Evolutionary conservation across 2,888 invertebrate genomes (phyloP).

Genomic region (Norana najaformis): DNA sequence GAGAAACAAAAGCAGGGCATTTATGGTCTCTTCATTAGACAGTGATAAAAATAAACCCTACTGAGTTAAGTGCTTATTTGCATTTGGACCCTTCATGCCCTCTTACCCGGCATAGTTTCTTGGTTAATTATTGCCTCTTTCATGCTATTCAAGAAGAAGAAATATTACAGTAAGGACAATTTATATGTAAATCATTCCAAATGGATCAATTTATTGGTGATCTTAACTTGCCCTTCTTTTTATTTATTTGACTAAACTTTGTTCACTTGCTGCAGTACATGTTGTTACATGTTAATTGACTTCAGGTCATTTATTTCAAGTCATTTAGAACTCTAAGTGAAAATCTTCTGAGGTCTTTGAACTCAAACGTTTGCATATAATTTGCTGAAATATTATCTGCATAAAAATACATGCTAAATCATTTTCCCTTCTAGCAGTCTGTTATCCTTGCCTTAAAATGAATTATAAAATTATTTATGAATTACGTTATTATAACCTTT

Average conservation of each 20-base stretch:
- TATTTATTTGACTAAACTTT: background rate
- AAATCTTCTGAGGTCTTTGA: no score
- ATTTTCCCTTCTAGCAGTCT: background rate
- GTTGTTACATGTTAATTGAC: no score
- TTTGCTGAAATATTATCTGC: background rate
- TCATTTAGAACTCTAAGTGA: background rate
- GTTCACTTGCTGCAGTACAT: background rate
- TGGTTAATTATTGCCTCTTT: background rate
- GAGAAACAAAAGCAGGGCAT: background rate
- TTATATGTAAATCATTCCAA: background rate
- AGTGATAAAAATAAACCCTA: background rate
- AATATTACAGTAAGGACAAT: background rate
- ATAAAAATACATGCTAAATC: background rate
- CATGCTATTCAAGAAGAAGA: background rate
- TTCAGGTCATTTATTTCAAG: no score
- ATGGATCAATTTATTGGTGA: background rate
- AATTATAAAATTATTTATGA: background rate
- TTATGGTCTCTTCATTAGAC: background rate
- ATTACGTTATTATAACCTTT: background rate
- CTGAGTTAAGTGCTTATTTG: background rate
- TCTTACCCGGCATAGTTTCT: background rate
- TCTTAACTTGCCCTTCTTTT: background rate
- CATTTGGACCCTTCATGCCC: background rate
- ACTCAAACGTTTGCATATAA: background rate
- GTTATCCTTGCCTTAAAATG: background rate